Evolutionary conservation across 92 coral and sea anemone species (phyloP), one percentile per base, ranked within the genome.

Genomic region (Porites cylindrica): DNA sequence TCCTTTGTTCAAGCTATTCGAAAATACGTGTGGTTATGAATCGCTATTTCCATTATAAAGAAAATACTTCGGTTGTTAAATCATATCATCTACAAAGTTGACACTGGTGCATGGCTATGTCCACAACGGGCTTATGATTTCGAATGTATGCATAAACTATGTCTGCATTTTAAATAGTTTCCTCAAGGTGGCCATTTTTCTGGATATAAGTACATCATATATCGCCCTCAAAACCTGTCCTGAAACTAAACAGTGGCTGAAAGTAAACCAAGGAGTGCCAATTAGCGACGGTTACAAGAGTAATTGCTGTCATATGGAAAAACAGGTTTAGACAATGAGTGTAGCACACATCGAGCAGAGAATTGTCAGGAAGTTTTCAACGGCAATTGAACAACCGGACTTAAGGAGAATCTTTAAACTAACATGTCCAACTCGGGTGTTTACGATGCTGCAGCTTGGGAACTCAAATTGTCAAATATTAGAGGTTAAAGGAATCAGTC

Each of bases 31-130:
- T 14, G 66, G 74, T 20, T 20, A 3, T 73, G 2, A 10, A 76
- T 23, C 72, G 21, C 18, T 73, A 83, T 83, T 83, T 38, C 65
- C 87, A 83, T 83, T 3, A 83, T 83, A 83, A 83, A 72, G 6
- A n/a, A 3, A 69, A 62, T 13, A 47, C 59, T 18, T 75, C 51
- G 26, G 50, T 43, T 2, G 47, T 75, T 61, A 73, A 83, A 43
- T 72, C 72, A 72, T 6, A 13, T 72, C 47, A 83, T 20, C 80
- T 12, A 10, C 66, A 51, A 59, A 50, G 80, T 73, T 83, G 87
- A 83, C 87, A 75, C 63, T 32, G 19, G 53, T 23, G 13, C 70
- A 74, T 13, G 12, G 52, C 53, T 59, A 26, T 83, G 87, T 83
- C 61, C 56, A 83, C 87, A 83, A 60, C 6, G 8, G 73, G 65